Conservation (phyloP, 2,888 invertebrate species). For the Hirtodrosophila duncani region DNA sequence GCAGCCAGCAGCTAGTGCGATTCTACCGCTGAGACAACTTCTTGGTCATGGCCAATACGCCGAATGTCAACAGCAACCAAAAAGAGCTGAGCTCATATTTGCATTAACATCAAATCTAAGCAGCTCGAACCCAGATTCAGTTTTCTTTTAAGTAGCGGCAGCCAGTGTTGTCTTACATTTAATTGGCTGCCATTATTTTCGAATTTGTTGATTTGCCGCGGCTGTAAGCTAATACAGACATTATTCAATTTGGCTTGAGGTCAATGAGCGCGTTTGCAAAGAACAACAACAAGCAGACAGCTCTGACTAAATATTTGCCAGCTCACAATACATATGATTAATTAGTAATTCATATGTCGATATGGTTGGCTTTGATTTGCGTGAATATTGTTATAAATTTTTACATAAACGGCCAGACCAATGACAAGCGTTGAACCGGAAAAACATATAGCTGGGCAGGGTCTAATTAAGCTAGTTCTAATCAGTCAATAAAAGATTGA, state of each 20-base stretch:
- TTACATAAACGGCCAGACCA: constrained; percentile 28
- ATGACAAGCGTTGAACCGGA: constrained; percentile 33
- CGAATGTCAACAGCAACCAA: constrained; percentile 60
- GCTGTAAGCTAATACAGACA: constrained; percentile 41
- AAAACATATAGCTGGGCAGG: constrained; percentile 48
- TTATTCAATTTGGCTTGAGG: constrained; percentile 58
- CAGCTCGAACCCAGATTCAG: constrained; percentile 4
- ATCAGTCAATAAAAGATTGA: constrained; percentile 5
- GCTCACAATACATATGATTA: constrained; percentile 43
- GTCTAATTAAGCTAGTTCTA: constrained; percentile 22
- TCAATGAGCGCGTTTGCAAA: constrained; percentile 41
- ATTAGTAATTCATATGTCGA: constrained; percentile 51
- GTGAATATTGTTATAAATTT: constrained; percentile 15
- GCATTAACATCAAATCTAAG: background rate
- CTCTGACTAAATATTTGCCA: constrained; percentile 44
- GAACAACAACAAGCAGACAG: constrained; percentile 15
- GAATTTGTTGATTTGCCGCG: constrained; percentile 42
- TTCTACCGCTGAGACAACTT: constrained; percentile 56
- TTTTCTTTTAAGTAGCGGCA: too few species aligned
- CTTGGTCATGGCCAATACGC: constrained; percentile 67
- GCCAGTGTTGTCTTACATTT: constrained; percentile 45
- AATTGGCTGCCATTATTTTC: constrained; percentile 59
- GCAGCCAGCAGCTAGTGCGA: constrained; percentile 20
- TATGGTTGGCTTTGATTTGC: constrained; percentile 10
- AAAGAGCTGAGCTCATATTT: constrained; percentile 1